phyloP scores from a whole-genome alignment of 2,113 vertebrate genomes.

The Hemiprocne comata region DNA sequence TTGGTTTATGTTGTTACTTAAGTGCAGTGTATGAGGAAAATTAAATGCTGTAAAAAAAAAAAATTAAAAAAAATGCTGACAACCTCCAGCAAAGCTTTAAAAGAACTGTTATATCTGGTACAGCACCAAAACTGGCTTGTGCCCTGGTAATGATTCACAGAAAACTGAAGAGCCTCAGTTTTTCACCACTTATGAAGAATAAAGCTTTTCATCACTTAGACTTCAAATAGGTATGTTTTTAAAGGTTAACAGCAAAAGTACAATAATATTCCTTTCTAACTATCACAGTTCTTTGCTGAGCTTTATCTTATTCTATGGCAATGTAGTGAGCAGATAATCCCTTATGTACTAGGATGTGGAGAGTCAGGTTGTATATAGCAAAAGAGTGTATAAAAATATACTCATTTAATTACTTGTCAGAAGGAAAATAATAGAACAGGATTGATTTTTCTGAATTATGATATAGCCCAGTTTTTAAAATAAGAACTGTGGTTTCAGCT shows the following conservation, averaged over 20 bases:
- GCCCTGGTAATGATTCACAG: not conserved
- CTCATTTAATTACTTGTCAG: not conserved
- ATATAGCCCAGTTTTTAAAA: not conserved
- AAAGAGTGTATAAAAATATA: not conserved
- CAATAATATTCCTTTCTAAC: not conserved
- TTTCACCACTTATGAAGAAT: not conserved
- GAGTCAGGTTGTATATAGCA: not conserved
- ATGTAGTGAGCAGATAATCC: not conserved
- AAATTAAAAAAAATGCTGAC: not conserved
- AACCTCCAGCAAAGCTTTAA: not conserved
- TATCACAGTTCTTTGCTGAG: not conserved
- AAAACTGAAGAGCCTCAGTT: not conserved
- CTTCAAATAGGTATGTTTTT: not conserved
- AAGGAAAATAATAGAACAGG: not conserved
- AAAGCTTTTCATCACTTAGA: not conserved
- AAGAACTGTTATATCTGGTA: not conserved
- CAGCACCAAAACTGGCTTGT: not conserved
- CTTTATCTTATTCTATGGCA: not conserved
- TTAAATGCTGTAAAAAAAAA: not conserved
- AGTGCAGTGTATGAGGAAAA: not conserved
- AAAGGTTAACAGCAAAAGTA: not conserved
- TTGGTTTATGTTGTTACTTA: not conserved
- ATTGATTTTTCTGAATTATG: not conserved
- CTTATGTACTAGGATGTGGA: not conserved
- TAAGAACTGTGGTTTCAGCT: not conserved